Evolutionary conservation across 1,140 invertebrate species (phyloP).

Genomic region (Danaus melanippus): DNA sequence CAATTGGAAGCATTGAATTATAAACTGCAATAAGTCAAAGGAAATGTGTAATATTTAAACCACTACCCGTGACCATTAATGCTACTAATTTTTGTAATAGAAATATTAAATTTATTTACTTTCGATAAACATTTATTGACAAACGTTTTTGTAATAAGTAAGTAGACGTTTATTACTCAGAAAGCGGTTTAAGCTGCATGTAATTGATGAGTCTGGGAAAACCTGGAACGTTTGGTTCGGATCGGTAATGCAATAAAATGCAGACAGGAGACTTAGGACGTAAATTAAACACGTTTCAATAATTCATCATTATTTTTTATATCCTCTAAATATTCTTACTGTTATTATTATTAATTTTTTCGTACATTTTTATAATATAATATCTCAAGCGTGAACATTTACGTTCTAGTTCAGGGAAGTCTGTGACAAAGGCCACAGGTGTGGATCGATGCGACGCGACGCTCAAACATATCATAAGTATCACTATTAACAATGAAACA

Average conservation of each 20-base stretch:
- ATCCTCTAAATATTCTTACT: no score
- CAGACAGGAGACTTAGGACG: conserved; percentile 25
- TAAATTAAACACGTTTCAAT: conserved; percentile 15
- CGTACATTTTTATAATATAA: no score
- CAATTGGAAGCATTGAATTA: no score
- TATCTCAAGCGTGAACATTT: conserved; percentile 4
- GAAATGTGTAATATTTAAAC: no score
- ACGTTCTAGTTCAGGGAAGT: conserved; percentile 19
- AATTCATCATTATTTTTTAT: not conserved
- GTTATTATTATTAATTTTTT: no score
- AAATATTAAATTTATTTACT: not conserved
- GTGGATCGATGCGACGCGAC: conserved; percentile 27
- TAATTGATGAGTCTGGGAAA: conserved; percentile 49
- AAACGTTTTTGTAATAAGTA: conserved; percentile 18
- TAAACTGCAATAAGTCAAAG: no score
- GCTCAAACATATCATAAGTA: conserved; percentile 3
- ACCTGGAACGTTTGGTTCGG: conserved; percentile 30
- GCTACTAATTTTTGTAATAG: not conserved
- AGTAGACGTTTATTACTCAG: conserved; percentile 18
- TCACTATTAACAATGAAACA: conserved; percentile 2
- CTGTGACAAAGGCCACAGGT: conserved; percentile 21
- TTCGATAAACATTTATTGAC: conserved; percentile 2
- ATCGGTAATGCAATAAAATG: conserved; percentile 43
- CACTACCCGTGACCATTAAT: not conserved
- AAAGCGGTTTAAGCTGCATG: conserved; percentile 18